Conservation (phyloP, 2,113 vertebrate genomes). For the Hydropotes inermis region DNA sequence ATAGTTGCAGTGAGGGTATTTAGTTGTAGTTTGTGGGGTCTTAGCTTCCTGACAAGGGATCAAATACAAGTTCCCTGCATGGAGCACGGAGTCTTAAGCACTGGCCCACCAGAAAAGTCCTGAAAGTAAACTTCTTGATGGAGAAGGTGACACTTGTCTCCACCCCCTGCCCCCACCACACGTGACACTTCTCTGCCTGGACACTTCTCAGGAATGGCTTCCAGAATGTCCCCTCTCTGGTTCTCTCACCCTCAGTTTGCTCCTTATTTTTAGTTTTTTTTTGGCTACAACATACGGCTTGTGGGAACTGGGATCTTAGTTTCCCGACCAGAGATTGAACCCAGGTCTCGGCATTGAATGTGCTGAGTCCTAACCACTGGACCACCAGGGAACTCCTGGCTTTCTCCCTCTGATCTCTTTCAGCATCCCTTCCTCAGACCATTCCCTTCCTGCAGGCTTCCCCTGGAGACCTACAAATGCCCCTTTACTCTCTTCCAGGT, state of each 20-base stretch:
- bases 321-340: background rate
- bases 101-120: background rate
- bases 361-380: background rate
- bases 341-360: background rate
- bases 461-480: background rate
- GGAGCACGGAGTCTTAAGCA: background rate
- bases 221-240: background rate
- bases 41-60: background rate
- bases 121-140: background rate
- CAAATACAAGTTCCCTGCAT: background rate
- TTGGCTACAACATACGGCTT: background rate
- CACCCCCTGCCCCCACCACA: background rate
- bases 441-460: background rate
- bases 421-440: background rate
- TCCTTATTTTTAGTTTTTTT: background rate
- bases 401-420: background rate
- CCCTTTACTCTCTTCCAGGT: background rate
- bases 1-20: background rate
- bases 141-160: background rate
- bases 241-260: too few relatives aligned
- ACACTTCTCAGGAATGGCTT: background rate
- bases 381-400: background rate
- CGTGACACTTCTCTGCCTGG: background rate
- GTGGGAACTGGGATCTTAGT: background rate
- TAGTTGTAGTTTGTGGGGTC: background rate